Percentiles rank a stretch among this genome's conserved stretches.
Conservation (phyloP, 1,140 invertebrate species). For the Macrobrachium nipponense region DNA sequence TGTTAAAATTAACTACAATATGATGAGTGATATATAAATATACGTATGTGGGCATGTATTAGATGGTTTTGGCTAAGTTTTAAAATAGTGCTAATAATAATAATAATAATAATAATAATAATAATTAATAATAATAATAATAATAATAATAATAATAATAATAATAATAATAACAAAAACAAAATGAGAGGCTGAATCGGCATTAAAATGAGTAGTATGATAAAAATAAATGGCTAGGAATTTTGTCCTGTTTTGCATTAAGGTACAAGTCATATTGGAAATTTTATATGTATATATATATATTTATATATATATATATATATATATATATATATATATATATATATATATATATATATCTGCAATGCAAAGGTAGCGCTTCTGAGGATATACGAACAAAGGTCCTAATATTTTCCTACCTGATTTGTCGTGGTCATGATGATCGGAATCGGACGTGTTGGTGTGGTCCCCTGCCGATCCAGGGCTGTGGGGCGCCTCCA, state of each 20-base stretch:
- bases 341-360: background rate
- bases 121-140: too few species aligned
- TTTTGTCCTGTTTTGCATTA: too few species aligned
- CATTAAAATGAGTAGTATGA: too few species aligned
- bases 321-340: slow-evolving; percentile 6
- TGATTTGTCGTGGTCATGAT: slow-evolving; percentile 57
- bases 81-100: too few species aligned
- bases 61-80: too few species aligned
- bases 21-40: background rate
- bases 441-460: slow-evolving; percentile 56
- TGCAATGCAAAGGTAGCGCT: too few species aligned
- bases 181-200: too few species aligned
- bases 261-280: too few species aligned
- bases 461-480: slow-evolving; percentile 55
- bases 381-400: background rate
- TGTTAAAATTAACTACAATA: too few species aligned
- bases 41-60: background rate
- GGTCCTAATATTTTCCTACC: background rate
- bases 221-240: background rate
- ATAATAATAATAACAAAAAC: too few species aligned
- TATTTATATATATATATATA: slow-evolving; percentile 6
- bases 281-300: slow-evolving; percentile 2
- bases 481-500: slow-evolving; percentile 50
- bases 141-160: too few species aligned
- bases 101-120: too few species aligned